Evolutionary conservation across 2,888 invertebrate genomes (phyloP).

Genomic region (Lottia scabra): DNA sequence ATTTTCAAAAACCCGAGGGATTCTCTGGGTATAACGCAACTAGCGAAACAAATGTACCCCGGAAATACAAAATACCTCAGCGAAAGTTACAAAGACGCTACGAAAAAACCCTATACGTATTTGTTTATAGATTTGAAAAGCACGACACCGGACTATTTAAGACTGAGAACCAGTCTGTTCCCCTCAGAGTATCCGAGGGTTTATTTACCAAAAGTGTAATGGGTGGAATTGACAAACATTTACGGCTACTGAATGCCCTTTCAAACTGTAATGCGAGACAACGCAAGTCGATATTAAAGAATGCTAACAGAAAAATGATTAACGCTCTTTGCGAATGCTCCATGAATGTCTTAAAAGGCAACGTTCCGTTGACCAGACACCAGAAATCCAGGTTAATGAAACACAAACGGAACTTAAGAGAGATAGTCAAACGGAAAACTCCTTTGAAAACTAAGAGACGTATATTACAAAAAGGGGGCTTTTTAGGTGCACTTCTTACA

Average conservation of each 20-base stretch:
- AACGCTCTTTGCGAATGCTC: not conserved
- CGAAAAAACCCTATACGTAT: slow-evolving; percentile 14
- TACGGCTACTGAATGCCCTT: not conserved
- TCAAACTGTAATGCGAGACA: not conserved
- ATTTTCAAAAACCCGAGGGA: not conserved
- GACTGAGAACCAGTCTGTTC: slow-evolving; percentile 20
- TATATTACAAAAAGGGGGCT: slow-evolving; percentile 9
- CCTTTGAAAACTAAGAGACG: not conserved
- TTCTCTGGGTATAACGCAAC: not conserved
- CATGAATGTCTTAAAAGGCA: slow-evolving; percentile 11
- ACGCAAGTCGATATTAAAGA: not conserved
- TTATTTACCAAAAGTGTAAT: slow-evolving; percentile 14
- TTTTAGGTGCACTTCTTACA: not conserved
- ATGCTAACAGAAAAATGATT: not conserved
- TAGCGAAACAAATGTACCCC: slow-evolving; percentile 18
- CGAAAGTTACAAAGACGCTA: slow-evolving; percentile 11
- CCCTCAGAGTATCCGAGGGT: slow-evolving; percentile 2
- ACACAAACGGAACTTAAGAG: not conserved
- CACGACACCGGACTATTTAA: slow-evolving; percentile 12
- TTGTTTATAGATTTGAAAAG: slow-evolving; percentile 20
- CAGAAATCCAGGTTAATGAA: slow-evolving; percentile 11
- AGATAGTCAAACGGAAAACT: not conserved
- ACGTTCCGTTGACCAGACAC: not conserved
- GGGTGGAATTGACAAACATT: no score
- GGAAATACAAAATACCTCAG: not conserved